Percentiles rank a stretch among this genome's conserved stretches.
Conservation (phyloP, 2,797 vertebrate species). For the Anisognathus igniventris region DNA sequence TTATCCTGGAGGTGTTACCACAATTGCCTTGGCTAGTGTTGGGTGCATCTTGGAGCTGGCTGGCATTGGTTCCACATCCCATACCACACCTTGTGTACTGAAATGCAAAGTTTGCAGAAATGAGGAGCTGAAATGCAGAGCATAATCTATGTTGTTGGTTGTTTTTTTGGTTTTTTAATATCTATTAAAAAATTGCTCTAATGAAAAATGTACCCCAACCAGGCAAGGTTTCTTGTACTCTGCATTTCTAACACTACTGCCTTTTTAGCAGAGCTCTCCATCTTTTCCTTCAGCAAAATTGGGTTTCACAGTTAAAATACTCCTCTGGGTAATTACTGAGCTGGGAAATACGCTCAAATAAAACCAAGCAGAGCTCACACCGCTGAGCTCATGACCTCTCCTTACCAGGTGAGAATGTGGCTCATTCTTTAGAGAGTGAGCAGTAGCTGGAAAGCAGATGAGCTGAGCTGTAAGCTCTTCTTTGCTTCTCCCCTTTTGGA, state of each 20-base stretch:
- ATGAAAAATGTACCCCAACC: not conserved
- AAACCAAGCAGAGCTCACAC: not conserved
- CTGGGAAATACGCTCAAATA: not conserved
- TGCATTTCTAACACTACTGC: not conserved
- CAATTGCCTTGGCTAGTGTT: not conserved
- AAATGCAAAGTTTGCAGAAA: not conserved
- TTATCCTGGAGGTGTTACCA: not conserved
- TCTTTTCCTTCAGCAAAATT: not conserved
- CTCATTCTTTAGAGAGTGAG: not conserved
- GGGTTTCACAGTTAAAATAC: not conserved
- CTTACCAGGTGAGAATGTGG: not conserved
- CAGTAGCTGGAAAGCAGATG: not conserved
- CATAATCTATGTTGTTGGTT: not conserved
- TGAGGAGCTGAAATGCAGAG: not conserved
- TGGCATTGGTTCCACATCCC: not conserved
- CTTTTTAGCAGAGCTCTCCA: not conserved
- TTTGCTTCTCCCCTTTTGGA: not conserved
- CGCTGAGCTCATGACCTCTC: not conserved
- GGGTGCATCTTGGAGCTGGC: not conserved
- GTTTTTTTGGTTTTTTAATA: rapidly evolving
- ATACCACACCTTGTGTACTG: not conserved
- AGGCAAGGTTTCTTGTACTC: not conserved
- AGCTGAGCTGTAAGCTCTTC: not conserved
- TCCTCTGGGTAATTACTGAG: not conserved
- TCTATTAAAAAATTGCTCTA: not conserved